A percentile compares a stretch with the other conserved stretches of the same genome.
These are phyloP conservation scores for Eupithecia insigniata DNA, from an alignment of 2,888 invertebrate species.

Conservation along the genomic window DNA sequence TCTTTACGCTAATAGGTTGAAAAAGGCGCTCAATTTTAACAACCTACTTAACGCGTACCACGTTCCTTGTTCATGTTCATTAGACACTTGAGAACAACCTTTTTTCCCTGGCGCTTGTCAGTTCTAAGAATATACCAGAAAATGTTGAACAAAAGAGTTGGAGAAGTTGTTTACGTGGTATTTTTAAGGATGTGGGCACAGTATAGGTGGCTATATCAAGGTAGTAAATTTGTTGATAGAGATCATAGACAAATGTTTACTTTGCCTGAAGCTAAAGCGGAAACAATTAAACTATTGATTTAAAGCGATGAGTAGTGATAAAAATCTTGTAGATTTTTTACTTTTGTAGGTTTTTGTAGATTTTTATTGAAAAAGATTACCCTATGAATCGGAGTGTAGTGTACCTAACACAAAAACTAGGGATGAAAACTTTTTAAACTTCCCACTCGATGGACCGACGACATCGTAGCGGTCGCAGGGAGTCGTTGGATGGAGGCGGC, in stretches of 20 bases:
- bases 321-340: too few relatives aligned
- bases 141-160: background rate
- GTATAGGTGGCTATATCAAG: background rate
- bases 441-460: too few relatives aligned
- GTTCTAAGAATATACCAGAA: slow-evolving; percentile 2
- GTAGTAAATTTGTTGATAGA: background rate
- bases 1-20: slow-evolving; percentile 17
- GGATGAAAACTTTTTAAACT: too few relatives aligned
- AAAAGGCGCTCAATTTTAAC: slow-evolving; percentile 28
- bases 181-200: background rate
- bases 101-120: slow-evolving; percentile 18
- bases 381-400: too few relatives aligned
- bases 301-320: too few relatives aligned
- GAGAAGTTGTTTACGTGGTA: background rate
- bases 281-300: background rate
- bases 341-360: too few relatives aligned
- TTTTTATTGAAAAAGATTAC: too few relatives aligned
- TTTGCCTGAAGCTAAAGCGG: background rate
- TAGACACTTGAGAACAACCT: slow-evolving; percentile 16
- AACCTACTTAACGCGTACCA: slow-evolving; percentile 12
- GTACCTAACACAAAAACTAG: too few relatives aligned
- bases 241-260: background rate
- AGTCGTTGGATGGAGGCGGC: too few relatives aligned
- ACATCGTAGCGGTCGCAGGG: too few relatives aligned
- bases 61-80: slow-evolving; percentile 15